Conservation (phyloP, 30 jellyfish, hydroid and myxozoan genomes). For the Aurelia aurita region DNA sequence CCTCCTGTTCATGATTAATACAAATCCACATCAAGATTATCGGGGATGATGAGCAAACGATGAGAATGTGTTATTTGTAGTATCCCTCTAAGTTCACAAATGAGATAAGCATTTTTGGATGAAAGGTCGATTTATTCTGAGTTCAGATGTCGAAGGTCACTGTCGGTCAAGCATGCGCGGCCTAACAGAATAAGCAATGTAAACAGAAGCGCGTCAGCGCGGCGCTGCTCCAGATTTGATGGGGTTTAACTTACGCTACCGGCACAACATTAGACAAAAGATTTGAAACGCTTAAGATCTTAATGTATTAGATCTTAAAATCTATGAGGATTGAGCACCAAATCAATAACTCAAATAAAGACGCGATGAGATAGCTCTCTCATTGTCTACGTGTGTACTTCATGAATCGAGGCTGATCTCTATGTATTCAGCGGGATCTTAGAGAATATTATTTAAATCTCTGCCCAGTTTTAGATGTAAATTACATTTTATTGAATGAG, state of each 20-base stretch:
- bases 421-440: conserved; percentile 74
- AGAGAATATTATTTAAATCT: conserved; percentile 68
- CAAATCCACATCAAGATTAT: conserved; percentile 37
- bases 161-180: conserved; percentile 36
- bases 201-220: conserved; percentile 69
- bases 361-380: conserved; percentile 28
- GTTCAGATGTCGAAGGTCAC: conserved; percentile 51
- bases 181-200: conserved; percentile 35
- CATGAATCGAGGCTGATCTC: conserved; percentile 56
- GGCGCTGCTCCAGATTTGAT: conserved; percentile 75
- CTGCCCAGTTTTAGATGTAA: conserved; percentile 48
- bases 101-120: too few relatives aligned
- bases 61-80: too few relatives aligned
- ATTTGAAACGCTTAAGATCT: conserved; percentile 72
- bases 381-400: conserved; percentile 41
- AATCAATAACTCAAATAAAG: conserved; percentile 76
- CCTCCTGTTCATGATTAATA: conserved; percentile 33
- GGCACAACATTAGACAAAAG: conserved; percentile 66
- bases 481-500: conserved; percentile 45
- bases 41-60: conserved; percentile 29
- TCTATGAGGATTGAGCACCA: conserved; percentile 76
- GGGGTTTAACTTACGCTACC: conserved; percentile 65
- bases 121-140: conserved; percentile 36
- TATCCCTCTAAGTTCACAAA: too few relatives aligned
- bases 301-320: conserved; percentile 58